Evolutionary conservation across 2,797 vertebrate species (phyloP).

Genomic region (Tolypeutes matacus): DNA sequence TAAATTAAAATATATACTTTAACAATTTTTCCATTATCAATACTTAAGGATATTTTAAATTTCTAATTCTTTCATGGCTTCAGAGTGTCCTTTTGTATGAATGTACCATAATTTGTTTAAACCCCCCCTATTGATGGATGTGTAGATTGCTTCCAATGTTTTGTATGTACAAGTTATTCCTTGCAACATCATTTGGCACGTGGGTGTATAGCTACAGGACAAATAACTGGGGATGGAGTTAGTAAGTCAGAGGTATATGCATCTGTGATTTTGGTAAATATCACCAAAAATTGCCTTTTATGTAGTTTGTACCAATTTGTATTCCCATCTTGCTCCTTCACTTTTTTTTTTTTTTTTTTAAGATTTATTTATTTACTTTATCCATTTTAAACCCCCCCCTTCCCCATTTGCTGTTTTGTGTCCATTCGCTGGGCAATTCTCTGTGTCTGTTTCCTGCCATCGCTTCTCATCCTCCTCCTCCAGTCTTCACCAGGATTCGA

Average conservation of each 20-base stretch:
- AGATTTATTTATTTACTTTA: too few relatives aligned
- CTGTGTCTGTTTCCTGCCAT: too few relatives aligned
- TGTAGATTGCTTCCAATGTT: not conserved
- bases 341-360: too few relatives aligned
- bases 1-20: slow-evolving; percentile 4
- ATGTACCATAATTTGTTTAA: not conserved
- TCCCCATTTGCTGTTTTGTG: too few relatives aligned
- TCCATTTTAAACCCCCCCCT: too few relatives aligned
- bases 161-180: not conserved
- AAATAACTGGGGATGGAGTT: not conserved
- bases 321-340: not conserved
- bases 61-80: not conserved
- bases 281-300: slow-evolving; percentile 21
- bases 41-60: not conserved
- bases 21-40: not conserved
- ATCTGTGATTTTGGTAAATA: slow-evolving; percentile 46
- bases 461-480: too few relatives aligned
- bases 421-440: too few relatives aligned
- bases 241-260: not conserved
- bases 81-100: slow-evolving; percentile 13
- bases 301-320: not conserved
- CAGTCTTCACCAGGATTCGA: too few relatives aligned
- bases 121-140: not conserved
- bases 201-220: not conserved
- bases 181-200: not conserved